Percentiles rank a stretch among this genome's conserved stretches.
Conservation (phyloP, 1,140 invertebrate species). For the Cyclina sinensis region DNA sequence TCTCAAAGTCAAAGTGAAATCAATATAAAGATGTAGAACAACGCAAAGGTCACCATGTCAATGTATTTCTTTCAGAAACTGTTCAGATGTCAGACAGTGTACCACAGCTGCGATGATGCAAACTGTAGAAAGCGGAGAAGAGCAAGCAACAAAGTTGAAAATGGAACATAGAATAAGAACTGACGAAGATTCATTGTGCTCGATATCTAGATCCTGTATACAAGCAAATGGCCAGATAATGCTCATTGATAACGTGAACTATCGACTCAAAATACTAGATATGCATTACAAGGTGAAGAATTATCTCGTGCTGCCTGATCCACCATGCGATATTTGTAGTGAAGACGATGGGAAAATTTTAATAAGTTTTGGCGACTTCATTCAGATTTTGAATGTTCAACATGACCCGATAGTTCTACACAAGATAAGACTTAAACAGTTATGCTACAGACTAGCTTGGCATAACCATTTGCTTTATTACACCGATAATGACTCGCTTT, state of each 20-base stretch:
- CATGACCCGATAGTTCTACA: neutral
- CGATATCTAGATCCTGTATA: neutral
- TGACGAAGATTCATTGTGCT: neutral
- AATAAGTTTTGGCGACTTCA: neutral
- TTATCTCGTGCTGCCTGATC: neutral
- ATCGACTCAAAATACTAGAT: neutral
- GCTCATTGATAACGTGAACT: neutral
- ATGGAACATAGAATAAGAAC: neutral
- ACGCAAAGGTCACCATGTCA: no score
- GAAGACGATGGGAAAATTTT: neutral
- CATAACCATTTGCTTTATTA: neutral
- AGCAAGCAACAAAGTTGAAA: neutral
- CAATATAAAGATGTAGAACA: no score
- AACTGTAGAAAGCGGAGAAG: no score
- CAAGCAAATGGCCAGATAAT: neutral
- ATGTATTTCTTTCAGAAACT: no score
- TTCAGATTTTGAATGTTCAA: neutral
- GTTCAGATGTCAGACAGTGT: no score
- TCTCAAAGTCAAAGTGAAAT: no score
- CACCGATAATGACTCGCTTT: neutral
- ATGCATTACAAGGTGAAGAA: neutral
- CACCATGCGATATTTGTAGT: neutral
- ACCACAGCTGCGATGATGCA: no score
- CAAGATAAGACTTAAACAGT: neutral
- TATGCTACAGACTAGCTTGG: neutral